Conservation (phyloP, 2,888 invertebrate genomes). For the Agrilus cyanescens region DNA sequence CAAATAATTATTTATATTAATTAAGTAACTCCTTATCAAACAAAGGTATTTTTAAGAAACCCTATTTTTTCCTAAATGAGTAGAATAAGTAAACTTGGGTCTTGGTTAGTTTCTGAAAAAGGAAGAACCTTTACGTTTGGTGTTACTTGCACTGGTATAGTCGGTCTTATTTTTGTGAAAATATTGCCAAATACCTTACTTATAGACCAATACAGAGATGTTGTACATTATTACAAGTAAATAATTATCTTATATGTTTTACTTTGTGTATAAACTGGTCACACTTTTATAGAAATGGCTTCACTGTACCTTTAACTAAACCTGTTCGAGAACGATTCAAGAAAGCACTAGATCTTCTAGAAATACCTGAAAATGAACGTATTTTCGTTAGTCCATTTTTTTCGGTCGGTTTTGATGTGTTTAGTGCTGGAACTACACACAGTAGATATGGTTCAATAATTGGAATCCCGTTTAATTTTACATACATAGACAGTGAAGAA, state of each 20-base stretch:
- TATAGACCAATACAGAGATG: constrained; percentile 47
- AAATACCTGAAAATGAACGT: constrained; percentile 39
- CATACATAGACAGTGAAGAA: constrained; percentile 42
- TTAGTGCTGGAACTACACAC: constrained; percentile 49
- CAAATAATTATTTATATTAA: no score
- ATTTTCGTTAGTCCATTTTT: constrained; percentile 52
- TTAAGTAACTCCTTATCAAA: neutral
- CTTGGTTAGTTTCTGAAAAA: constrained; percentile 43
- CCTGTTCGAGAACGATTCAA: constrained; percentile 40
- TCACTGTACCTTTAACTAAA: constrained; percentile 42
- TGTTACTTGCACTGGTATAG: constrained; percentile 35
- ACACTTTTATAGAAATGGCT: constrained; percentile 42
- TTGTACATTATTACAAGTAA: constrained; percentile 55
- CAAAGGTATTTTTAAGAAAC: neutral
- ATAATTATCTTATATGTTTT: constrained; percentile 7
- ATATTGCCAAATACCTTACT: constrained; percentile 51
- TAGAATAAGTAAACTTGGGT: constrained; percentile 12
- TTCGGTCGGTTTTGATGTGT: constrained; percentile 60
- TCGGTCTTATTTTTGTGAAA: constrained; percentile 36
- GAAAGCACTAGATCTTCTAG: constrained; percentile 47
- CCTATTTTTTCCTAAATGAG: constrained; percentile 16
- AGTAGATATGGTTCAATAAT: constrained; percentile 49
- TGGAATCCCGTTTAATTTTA: constrained; percentile 64
- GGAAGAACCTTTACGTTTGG: constrained; percentile 43
- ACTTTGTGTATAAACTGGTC: neutral